A percentile compares a stretch with the other conserved stretches of the same genome.
phyloP scores from a whole-genome alignment of 2,888 invertebrate species.

The Congeria kusceri region DNA sequence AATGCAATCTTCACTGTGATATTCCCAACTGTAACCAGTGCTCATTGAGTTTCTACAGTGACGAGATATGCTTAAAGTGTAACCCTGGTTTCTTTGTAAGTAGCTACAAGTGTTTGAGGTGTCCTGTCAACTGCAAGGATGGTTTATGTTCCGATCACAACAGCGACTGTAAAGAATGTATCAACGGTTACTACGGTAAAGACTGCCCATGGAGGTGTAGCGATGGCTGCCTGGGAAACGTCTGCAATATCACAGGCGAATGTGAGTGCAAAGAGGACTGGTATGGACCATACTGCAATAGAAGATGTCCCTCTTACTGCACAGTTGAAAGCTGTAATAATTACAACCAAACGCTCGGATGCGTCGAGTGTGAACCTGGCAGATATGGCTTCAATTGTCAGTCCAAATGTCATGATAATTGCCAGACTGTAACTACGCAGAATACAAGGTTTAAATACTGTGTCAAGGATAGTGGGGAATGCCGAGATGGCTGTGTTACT shows the following conservation, averaged over 20 bases:
- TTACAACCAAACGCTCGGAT: slow-evolving; percentile 37
- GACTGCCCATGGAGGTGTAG: slow-evolving; percentile 58
- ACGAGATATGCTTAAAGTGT: slow-evolving; percentile 46
- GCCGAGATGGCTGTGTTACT: slow-evolving; percentile 54
- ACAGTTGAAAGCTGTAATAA: slow-evolving; percentile 27
- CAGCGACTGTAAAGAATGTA: slow-evolving; percentile 53
- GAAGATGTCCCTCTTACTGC: slow-evolving; percentile 52
- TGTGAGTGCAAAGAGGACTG: slow-evolving; percentile 62
- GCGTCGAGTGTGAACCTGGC: slow-evolving; percentile 57
- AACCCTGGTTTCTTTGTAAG: slow-evolving; percentile 43
- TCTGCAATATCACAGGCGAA: slow-evolving; percentile 43
- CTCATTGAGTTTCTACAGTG: slow-evolving; percentile 15
- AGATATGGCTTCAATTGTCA: slow-evolving; percentile 64
- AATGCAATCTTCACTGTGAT: slow-evolving; percentile 52
- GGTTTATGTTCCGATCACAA: slow-evolving; percentile 39
- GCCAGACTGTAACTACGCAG: slow-evolving; percentile 33
- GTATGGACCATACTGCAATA: slow-evolving; percentile 59
- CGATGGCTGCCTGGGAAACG: slow-evolving; percentile 43
- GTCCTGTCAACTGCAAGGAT: slow-evolving; percentile 44
- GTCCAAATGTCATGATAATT: slow-evolving; percentile 40
- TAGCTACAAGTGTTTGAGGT: slow-evolving; percentile 34
- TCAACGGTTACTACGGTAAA: slow-evolving; percentile 48
- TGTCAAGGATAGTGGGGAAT: slow-evolving; percentile 50
- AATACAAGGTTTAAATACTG: slow-evolving; percentile 52
- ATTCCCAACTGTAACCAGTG: slow-evolving; percentile 55